Evolutionary conservation across 2,797 vertebrate genomes (phyloP), one percentile per base, ranked within the genome.

Genomic region (Mus caroli): DNA sequence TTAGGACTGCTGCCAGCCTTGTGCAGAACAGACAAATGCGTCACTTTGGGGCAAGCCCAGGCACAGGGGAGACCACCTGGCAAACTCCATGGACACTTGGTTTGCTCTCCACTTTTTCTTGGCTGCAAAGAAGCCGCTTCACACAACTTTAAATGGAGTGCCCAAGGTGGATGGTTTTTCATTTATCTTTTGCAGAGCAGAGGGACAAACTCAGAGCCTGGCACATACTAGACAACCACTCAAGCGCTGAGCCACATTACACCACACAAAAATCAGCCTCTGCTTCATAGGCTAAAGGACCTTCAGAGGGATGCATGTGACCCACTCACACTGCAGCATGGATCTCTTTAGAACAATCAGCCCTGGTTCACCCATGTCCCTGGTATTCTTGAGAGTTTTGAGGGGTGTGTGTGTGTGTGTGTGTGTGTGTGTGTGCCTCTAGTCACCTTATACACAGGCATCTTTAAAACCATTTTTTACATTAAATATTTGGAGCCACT

Each of bases 351-450:
- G 22, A 60, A 43, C 78, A 15, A 13, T 22, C 67, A 84, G 56
- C 71, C 52, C 15, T 73, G 14, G 6, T 19, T 95, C 60, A 34
- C 11, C 43, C 37, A 67, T 37, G 50, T 28, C 46, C 46, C 78
- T 28, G 37, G 67, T 20, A 3, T 58, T 56, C 90, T 37, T 6
- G 22, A 75, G 67, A 0, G 0, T 12, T 26, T 28, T 64, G 14
- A 19, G 64, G 64, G 82, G 80, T 62, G n/a, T 26, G 22, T 37
- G n/a, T 31, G 3, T 9, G 80, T 83, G 56, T 79, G 77, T 34
- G 28, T 52, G 4, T 54, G 52, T 64, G 11, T 15, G 31, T 67
- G 9, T 5, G 52, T 62, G 22, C 11, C 5, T 26, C 56, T 79
- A 19, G 14, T 60, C 28, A 22, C 64, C 50, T 46, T 37, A 58